Conservation (phyloP, 2,797 vertebrate genomes). For the Gobionotothen gibberifrons region DNA sequence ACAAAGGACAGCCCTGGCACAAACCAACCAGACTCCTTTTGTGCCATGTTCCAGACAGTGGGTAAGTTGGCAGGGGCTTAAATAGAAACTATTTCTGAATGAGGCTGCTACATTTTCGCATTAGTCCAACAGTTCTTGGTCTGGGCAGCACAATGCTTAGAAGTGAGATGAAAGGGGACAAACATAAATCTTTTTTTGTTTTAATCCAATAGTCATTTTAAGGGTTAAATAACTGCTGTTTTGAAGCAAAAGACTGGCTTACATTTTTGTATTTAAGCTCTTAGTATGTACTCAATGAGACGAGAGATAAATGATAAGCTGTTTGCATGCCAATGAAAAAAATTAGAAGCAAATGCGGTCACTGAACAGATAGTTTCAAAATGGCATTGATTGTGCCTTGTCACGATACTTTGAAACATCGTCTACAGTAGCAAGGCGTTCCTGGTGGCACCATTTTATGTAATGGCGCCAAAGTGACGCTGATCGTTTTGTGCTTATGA, state of each 20-base stretch:
- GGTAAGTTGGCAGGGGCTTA: conserved; percentile 44
- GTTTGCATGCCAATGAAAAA: conserved; percentile 61
- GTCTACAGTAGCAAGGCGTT: conserved; percentile 22
- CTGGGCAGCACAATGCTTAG: conserved; percentile 25
- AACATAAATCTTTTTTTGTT: conserved; percentile 40
- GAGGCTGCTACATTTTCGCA: conserved; percentile 28
- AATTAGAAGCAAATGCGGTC: conserved; percentile 51
- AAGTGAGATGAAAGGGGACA: conserved; percentile 19
- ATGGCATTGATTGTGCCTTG: conserved; percentile 58
- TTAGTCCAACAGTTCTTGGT: conserved; percentile 26
- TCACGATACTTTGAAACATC: conserved; percentile 44
- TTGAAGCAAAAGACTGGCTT: conserved; percentile 45
- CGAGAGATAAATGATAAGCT: conserved; percentile 37
- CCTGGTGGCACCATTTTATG: conserved; percentile 52
- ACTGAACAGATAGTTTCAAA: conserved; percentile 49
- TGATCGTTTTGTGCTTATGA: conserved; percentile 52
- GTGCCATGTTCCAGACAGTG: conserved; percentile 62
- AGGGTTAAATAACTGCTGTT: conserved; percentile 52
- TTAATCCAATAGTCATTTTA: conserved; percentile 35
- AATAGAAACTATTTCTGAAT: conserved; percentile 54
- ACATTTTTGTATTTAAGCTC: conserved; percentile 65
- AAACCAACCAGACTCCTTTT: conserved; percentile 53
- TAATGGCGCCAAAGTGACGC: conserved; percentile 33
- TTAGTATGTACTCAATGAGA: conserved; percentile 49
- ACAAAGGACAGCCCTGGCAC: conserved; percentile 60